Base-by-base conservation (phyloP, 2,888 invertebrate species). In the Cantharis nigra region DNA sequence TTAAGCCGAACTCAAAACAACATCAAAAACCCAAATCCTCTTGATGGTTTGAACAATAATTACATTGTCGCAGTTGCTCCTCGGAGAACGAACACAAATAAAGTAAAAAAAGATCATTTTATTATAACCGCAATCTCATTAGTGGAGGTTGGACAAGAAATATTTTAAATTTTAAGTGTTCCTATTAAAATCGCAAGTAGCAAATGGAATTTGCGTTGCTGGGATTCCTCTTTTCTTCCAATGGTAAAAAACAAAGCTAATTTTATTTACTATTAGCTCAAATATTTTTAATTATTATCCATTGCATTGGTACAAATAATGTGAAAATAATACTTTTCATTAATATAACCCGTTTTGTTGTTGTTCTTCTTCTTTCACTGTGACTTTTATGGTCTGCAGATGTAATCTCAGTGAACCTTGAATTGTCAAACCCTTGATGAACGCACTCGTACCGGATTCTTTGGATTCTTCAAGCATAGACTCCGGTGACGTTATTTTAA, bases 371-470 rank as follows among this genome's bases (percentile, higher is more conserved):
- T 67, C 65, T 67, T 67, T 26, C n/a, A 23, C 20, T 67, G 65
- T 67, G 65, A 67, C 70, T 77, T 76, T 71, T 69, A 71, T 72
- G 71, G 76, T 67, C 63, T 49, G 70, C 67, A 74, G 80, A 81
- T 81, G 75, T 79, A 74, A 81, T 81, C 82, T 76, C 74, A 28
- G 75, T 72, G 81, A 84, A 74, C 83, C 83, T 85, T 84, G 84
- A 83, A 82, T 84, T 85, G 85, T 85, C 85, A 85, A 84, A 85
- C 83, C 81, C 82, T 77, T 84, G 85, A 85, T 84, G 84, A 83
- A 85, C 84, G 84, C 82, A 84, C 84, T 84, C 83, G 84, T 84
- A 81, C 79, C 78, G 81, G 80, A 85, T 85, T 84, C 85, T 82
- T 74, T 79, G 82, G 83, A 85, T 85, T 83, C 84, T 77, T 82